phyloP scores from a whole-genome alignment of 2,797 vertebrate genomes.

The Podargus strigoides region DNA sequence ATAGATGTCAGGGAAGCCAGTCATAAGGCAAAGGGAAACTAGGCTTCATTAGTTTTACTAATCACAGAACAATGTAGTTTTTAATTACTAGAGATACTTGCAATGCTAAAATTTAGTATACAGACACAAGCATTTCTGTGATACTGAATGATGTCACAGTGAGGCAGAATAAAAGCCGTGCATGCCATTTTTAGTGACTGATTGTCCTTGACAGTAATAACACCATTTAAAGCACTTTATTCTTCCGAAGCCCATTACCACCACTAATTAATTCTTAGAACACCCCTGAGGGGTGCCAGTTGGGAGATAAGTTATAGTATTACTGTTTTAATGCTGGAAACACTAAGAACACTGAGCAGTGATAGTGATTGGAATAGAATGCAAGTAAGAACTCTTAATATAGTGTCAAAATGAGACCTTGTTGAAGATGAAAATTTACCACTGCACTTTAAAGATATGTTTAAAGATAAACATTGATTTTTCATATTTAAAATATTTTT shows the following conservation, averaged over 20 bases:
- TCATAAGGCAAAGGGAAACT: background rate
- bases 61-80: background rate
- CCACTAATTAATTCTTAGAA: constrained; percentile 51
- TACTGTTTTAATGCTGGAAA: constrained; percentile 7
- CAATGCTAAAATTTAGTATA: background rate
- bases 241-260: constrained; percentile 34
- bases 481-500: background rate
- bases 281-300: background rate
- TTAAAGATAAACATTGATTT: background rate
- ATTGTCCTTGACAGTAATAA: constrained; percentile 19
- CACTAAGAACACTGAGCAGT: background rate
- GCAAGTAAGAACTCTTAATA: background rate
- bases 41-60: background rate
- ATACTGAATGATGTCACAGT: background rate
- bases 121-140: background rate
- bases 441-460: background rate
- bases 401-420: background rate
- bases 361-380: background rate
- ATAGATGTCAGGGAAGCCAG: background rate
- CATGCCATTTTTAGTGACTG: background rate
- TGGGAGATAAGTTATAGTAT: constrained; percentile 41
- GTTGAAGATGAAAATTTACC: background rate
- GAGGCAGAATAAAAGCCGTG: background rate
- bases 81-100: background rate
- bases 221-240: constrained; percentile 14